These are phyloP conservation scores for Lacanobia oleracea DNA, from an alignment of 2,888 invertebrate species.

Conservation along the genomic window DNA sequence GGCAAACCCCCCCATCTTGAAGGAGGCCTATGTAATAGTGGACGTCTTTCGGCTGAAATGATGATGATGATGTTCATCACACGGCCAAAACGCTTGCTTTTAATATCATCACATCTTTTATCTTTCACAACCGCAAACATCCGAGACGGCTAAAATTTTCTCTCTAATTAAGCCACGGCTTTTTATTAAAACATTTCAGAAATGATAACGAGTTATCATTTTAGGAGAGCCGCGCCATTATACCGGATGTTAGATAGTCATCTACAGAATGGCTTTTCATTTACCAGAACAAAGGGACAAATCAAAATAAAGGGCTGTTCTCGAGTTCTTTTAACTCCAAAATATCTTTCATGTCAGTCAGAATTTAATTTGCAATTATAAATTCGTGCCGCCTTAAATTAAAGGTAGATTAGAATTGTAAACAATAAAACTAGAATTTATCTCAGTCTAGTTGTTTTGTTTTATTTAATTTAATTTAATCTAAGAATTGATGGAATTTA, in stretches of 20 bases:
- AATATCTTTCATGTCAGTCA: constrained; percentile 72
- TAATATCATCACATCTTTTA: constrained; percentile 4
- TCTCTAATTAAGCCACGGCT: constrained; percentile 47
- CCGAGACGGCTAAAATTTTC: constrained; percentile 19
- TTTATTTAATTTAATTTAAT: constrained; percentile 45
- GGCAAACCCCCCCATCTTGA: too few relatives aligned
- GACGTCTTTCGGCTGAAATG: too few relatives aligned
- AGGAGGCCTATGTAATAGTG: too few relatives aligned
- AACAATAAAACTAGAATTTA: constrained; percentile 47
- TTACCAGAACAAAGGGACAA: constrained; percentile 81
- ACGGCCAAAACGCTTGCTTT: neutral
- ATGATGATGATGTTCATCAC: neutral
- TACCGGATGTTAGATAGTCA: constrained; percentile 73
- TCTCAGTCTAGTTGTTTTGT: constrained; percentile 45
- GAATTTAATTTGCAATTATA: constrained; percentile 74
- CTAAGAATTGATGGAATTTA: constrained; percentile 47
- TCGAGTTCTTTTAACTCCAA: constrained; percentile 77
- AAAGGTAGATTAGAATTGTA: constrained; percentile 53
- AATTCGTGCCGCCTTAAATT: constrained; percentile 50
- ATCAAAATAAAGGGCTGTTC: constrained; percentile 81
- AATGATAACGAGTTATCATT: constrained; percentile 71
- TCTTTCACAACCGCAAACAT: constrained; percentile 14
- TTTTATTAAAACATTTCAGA: constrained; percentile 65
- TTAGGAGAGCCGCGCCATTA: constrained; percentile 65
- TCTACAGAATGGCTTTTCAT: constrained; percentile 80